These are phyloP conservation scores for Girardinichthys multiradiatus DNA, from an alignment of 2,113 vertebrate genomes.

Conservation along the genomic window DNA sequence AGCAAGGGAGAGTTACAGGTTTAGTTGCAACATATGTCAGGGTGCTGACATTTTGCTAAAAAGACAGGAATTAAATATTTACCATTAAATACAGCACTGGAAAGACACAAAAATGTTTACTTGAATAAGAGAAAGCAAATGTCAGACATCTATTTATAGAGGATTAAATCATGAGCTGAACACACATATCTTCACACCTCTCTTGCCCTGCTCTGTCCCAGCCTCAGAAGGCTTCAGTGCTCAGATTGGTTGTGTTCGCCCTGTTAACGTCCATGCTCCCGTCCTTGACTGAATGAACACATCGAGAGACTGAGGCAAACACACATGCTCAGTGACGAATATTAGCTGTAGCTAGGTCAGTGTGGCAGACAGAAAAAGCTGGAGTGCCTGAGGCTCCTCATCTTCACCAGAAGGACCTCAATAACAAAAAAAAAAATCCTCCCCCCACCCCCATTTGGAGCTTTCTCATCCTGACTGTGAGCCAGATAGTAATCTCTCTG, in stretches of 20 bases:
- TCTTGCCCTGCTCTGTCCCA: slow-evolving; percentile 16
- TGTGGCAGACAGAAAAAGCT: slow-evolving; percentile 46
- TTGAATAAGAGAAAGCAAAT: slow-evolving; percentile 39
- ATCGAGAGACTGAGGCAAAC: slow-evolving; percentile 26
- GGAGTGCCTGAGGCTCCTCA: neutral
- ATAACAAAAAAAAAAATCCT: slow-evolving; percentile 1
- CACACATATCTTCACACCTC: slow-evolving; percentile 9
- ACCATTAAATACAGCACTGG: neutral
- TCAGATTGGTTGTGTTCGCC: slow-evolving; percentile 25
- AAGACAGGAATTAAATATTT: neutral
- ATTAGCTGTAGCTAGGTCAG: slow-evolving; percentile 49
- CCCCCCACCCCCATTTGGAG: slow-evolving; percentile 5
- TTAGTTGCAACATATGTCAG: slow-evolving; percentile 26
- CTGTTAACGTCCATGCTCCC: slow-evolving; percentile 31
- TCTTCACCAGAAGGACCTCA: neutral
- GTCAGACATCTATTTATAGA: slow-evolving; percentile 54
- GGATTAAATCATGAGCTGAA: slow-evolving; percentile 6
- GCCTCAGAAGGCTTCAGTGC: slow-evolving; percentile 32
- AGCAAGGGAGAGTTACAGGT: neutral
- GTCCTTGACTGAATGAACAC: slow-evolving; percentile 34
- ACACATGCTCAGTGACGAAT: slow-evolving; percentile 19
- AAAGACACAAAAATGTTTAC: neutral
- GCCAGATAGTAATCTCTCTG: slow-evolving; percentile 19
- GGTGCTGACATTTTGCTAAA: slow-evolving; percentile 25
- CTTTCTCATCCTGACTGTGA: neutral